A percentile compares a stretch with the other conserved stretches of the same genome.
Evolutionary conservation across 2,113 vertebrate genomes (phyloP).

Genomic region (Ivindomyrus marchei): DNA sequence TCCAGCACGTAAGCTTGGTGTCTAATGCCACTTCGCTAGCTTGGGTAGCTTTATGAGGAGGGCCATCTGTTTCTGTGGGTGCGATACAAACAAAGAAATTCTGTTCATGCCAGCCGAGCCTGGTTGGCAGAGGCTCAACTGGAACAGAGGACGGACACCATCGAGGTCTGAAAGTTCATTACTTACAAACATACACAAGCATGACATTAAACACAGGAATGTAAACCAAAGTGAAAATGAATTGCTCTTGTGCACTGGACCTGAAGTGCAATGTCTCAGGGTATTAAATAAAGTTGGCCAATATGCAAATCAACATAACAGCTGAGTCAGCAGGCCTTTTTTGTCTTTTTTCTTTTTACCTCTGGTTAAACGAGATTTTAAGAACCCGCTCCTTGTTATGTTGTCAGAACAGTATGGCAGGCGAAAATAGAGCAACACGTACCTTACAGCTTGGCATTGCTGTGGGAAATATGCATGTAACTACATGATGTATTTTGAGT

Average conservation of each 20-base stretch:
- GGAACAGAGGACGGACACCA: background rate
- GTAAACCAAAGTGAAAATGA: background rate
- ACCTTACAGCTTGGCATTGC: background rate
- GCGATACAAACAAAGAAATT: slow-evolving; percentile 9
- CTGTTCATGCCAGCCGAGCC: background rate
- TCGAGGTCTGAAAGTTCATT: background rate
- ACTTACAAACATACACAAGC: background rate
- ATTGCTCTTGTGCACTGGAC: background rate
- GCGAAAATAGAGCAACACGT: background rate
- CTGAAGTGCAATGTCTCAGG: background rate
- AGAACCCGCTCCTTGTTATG: background rate
- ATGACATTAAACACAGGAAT: background rate
- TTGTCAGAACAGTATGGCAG: background rate
- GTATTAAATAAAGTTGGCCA: background rate
- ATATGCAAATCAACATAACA: background rate
- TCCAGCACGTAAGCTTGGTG: background rate
- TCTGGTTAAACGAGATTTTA: background rate
- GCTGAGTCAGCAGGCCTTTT: background rate
- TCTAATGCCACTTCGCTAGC: background rate
- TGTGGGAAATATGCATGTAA: background rate
- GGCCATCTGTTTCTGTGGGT: slow-evolving; percentile 15
- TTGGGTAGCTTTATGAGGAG: background rate
- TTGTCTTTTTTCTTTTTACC: background rate
- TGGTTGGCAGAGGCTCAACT: background rate
- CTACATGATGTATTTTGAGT: background rate